Base-by-base conservation (phyloP, 64 coral and sea anemone genomes). In the Pocillopora verrucosa region DNA sequence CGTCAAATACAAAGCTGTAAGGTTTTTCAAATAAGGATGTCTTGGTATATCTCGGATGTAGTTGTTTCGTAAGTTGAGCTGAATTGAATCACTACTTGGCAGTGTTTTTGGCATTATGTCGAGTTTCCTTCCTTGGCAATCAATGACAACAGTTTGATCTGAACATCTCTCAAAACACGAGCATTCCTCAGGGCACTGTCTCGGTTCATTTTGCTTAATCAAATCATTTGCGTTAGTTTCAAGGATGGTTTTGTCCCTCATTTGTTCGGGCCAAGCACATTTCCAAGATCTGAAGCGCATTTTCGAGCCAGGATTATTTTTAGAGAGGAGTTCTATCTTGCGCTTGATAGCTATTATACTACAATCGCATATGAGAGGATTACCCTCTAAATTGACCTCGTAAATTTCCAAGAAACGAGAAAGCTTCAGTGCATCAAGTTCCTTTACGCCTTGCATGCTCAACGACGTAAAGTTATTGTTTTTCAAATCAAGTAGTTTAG, bases 241-340 rank as follows among this genome's bases (percentile, higher is more conserved):
- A 12, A 89, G 30, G 11, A 93, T 69, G 17, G 35, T 34, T 41
- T 70, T 75, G 14, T 86, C 84, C 34, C 73, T 80, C 56, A 97
- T 63, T 25, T 88, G 36, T 6, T 12, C 6, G 1, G 95, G 95
- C 16, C 60, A 41, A 5, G 83, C 65, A 25, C 94, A 96, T 73
- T 86, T 89, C 94, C 94, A 96, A 4, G 86, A 83, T 37, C 73
- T 56, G 56, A 96, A 96, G 6, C 82, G 80, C 10, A 9, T 9
- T 68, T 68, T 68, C 65, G 17, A 24, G 65, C 7, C 65, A n/a
- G 15, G 65, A 9, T 82, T 10, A 2, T 56, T 25, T 58, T 57
- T 0, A 7, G 93, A 30, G 35, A 80, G 34, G 1, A 36, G 13
- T 13, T 82, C 34, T 68, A 68, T 68, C n/a, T 69, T 87, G 64